These are phyloP conservation scores for Arctopsyche grandis DNA, from an alignment of 1,140 invertebrate genomes.

Conservation along the genomic window DNA sequence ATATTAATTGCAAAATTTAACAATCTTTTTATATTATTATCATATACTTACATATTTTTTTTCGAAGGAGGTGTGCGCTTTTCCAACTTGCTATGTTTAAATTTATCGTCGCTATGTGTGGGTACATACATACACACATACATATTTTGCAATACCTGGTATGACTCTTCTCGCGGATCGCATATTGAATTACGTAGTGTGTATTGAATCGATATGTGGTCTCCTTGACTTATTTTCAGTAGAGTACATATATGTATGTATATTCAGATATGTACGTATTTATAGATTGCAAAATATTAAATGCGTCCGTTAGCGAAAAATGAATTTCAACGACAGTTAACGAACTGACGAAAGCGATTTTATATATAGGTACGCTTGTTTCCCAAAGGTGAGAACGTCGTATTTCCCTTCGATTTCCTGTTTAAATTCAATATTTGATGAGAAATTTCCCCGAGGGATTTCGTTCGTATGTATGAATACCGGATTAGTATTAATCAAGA, in stretches of 20 bases:
- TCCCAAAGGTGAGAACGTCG: neutral
- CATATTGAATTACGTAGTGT: neutral
- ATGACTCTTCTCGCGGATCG: neutral
- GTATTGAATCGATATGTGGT: neutral
- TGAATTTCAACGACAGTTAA: too few relatives aligned
- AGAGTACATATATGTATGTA: too few relatives aligned
- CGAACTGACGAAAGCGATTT: neutral
- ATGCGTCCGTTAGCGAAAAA: too few relatives aligned
- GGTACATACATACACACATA: too few relatives aligned
- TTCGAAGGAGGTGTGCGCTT: too few relatives aligned
- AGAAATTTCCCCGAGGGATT: constrained; percentile 14
- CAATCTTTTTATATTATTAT: too few relatives aligned
- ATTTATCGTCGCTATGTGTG: too few relatives aligned
- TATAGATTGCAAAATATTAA: too few relatives aligned
- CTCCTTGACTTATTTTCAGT: constrained; percentile 4
- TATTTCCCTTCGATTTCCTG: constrained; percentile 25
- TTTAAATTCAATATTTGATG: constrained; percentile 26
- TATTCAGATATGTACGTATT: too few relatives aligned
- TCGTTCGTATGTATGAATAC: neutral
- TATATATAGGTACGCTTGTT: neutral
- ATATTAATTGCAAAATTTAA: constrained; percentile 12
- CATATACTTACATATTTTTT: too few relatives aligned
- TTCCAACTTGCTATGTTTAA: too few relatives aligned
- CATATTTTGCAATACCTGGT: too few relatives aligned
- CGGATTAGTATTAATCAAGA: constrained; percentile 7